Conservation (phyloP, 2,797 vertebrate species). For the Tarsius wallacei region DNA sequence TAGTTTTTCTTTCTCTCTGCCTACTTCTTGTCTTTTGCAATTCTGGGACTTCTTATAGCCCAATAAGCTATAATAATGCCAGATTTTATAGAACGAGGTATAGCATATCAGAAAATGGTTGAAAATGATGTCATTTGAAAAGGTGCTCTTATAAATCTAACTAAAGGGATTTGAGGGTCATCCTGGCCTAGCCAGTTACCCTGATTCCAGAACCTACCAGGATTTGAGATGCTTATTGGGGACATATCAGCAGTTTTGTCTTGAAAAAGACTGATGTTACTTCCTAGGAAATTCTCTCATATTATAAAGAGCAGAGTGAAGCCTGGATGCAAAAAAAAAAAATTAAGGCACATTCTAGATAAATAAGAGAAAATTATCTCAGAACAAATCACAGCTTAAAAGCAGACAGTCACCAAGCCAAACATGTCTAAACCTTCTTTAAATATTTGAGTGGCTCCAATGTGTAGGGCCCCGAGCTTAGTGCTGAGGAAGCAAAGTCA, state of each 20-base stretch:
- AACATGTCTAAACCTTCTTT: not conserved
- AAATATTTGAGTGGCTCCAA: not conserved
- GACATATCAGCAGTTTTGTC: not conserved
- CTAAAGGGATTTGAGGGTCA: not conserved
- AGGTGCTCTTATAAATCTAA: not conserved
- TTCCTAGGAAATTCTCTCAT: not conserved
- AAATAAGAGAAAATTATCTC: not conserved
- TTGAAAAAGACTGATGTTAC: not conserved
- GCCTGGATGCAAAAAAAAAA: not conserved
- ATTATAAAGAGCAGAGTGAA: not conserved
- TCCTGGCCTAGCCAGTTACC: not conserved
- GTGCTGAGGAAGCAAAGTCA: not conserved
- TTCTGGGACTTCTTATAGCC: not conserved
- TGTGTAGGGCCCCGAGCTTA: not conserved
- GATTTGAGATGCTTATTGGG: not conserved
- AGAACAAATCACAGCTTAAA: not conserved
- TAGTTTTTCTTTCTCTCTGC: not conserved
- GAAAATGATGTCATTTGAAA: not conserved
- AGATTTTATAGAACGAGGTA: not conserved
- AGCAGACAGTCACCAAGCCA: not conserved
- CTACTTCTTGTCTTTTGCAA: not conserved
- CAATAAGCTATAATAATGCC: not conserved
- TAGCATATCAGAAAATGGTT: not conserved
- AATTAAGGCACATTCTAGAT: not conserved
- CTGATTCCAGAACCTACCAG: not conserved